A percentile compares a stretch with the other conserved stretches of the same genome.
Conservation (phyloP, 1,140 invertebrate species). For the Diachasma alloeum region DNA sequence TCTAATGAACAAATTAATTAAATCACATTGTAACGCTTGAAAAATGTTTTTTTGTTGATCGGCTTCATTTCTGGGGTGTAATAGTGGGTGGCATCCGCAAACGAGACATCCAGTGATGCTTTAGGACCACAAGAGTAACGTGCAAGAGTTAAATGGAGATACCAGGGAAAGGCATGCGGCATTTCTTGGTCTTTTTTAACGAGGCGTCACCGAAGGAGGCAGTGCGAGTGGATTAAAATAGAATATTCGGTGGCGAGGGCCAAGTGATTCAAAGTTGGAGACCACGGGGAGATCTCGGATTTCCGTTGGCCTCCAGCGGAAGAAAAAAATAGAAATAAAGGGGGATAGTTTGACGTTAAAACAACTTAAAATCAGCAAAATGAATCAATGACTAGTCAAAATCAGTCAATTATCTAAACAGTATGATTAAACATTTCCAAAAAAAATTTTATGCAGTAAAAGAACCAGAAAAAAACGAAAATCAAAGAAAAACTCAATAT, state of each 20-base stretch:
- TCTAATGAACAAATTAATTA: no score
- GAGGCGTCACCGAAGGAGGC: constrained; percentile 18
- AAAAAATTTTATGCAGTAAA: no score
- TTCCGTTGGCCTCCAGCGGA: background rate
- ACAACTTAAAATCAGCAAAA: no score
- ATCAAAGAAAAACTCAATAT: no score
- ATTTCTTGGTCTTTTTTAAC: constrained; percentile 13
- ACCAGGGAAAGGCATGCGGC: constrained; percentile 11
- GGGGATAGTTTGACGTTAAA: no score
- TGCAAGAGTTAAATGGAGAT: constrained; percentile 2
- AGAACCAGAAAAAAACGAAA: no score
- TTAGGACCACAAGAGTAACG: background rate
- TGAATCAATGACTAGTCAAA: no score
- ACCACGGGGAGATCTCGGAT: constrained; percentile 9
- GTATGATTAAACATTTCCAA: no score
- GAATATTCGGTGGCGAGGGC: constrained; percentile 18
- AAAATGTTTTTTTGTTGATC: no score
- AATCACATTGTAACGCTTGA: no score
- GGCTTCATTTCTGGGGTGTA: background rate
- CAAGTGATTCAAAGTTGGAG: constrained; percentile 23
- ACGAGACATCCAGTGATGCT: background rate
- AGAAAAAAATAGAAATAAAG: background rate
- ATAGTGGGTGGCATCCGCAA: background rate
- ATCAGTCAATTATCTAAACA: no score
- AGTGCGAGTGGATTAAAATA: constrained; percentile 17